Base-by-base conservation (phyloP, 2,888 invertebrate genomes). In the Drosophila setosimentum region DNA sequence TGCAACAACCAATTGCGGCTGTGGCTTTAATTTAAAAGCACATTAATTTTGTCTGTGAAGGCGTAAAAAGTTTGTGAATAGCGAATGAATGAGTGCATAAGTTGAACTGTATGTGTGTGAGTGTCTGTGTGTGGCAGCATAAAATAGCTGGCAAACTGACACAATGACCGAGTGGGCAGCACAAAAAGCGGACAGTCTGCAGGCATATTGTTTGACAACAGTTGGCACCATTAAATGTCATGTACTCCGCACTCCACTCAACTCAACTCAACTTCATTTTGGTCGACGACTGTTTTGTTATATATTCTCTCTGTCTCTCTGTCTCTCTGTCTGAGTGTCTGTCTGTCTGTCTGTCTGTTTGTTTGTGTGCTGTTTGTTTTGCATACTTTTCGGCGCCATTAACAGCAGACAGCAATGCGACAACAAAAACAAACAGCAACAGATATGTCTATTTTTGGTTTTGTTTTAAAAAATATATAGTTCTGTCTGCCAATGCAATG, bases 211-310 rank as follows among this genome's bases (percentile, higher is more conserved):
- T 82, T 80, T 65, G 79, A 80, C 82, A 82, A 76, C 79, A 82
- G 82, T 80, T 82, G 80, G 80, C 83, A 80, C 83, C 77, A 81
- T 83, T 83, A 83, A 83, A 74, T 81, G 81, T 83, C 81, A 80
- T 80, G 65, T 83, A 80, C 81, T 81, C 79, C 40, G 51, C 64
- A 71, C 48, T 62, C 54, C 64, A 49, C 66, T 54, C 55, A 55
- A 64, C 61, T 48, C 30, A 55, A 60, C 66, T 73, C 72, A 21
- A 68, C 80, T 76, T 57, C 57, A 67, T 48, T 77, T 53, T 51
- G 57, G 37, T 61, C 61, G 68, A 45, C 59, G 64, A 59, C 40
- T 78, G 42, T 63, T 29, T 54, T 42, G 54, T 55, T 24, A 24
- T 27, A 45, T 55, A 29, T 55, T 42, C 59, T 58, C 21, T 51